These are phyloP conservation scores for Agrochola litura DNA, from an alignment of 2,888 invertebrate genomes.

Conservation along the genomic window DNA sequence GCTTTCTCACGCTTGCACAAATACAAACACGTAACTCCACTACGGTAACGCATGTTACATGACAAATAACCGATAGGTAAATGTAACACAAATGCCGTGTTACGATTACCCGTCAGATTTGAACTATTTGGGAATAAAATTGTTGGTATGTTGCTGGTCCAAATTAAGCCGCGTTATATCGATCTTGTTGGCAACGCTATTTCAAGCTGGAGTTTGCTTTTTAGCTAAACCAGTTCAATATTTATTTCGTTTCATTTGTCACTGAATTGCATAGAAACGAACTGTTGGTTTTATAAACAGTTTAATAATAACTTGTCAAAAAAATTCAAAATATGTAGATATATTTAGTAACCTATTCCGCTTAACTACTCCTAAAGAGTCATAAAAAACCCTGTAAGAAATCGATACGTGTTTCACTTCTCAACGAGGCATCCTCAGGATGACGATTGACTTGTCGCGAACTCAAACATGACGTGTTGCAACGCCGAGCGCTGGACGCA, in stretches of 20 bases:
- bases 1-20: conserved; percentile 74
- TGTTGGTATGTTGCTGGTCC: conserved; percentile 13
- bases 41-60: conserved; percentile 37
- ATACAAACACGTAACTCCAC: conserved; percentile 54
- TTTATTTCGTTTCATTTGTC: conserved; percentile 5
- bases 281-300: not conserved
- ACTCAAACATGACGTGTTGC: no score
- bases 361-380: no score
- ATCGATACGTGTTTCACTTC: no score
- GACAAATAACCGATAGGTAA: conserved; percentile 37
- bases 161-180: conserved; percentile 22
- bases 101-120: conserved; percentile 29
- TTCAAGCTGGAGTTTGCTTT: conserved; percentile 15
- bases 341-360: no score
- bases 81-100: conserved; percentile 28
- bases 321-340: no score
- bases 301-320: not conserved
- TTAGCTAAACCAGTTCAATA: conserved; percentile 1
- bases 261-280: not conserved
- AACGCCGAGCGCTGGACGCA: no score
- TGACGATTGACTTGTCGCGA: no score
- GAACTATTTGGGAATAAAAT: conserved; percentile 35
- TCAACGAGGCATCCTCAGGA: no score
- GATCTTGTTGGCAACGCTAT: conserved; percentile 11
- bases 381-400: no score